These are phyloP conservation scores for Paramisgurnus dabryanus DNA, from an alignment of 2,113 vertebrate genomes.

Conservation along the genomic window DNA sequence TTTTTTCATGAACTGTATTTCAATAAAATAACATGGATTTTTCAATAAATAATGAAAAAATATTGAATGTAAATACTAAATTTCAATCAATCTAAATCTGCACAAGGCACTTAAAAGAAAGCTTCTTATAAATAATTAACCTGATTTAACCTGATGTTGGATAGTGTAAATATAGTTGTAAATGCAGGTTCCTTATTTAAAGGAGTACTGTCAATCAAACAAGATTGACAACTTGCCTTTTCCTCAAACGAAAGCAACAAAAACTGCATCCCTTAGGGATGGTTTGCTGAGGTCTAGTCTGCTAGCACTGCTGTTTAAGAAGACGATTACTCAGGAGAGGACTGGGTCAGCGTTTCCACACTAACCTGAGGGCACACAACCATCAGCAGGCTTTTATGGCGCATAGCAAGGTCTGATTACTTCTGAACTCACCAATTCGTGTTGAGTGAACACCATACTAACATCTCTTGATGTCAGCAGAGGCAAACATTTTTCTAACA, in stretches of 20 bases:
- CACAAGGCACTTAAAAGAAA: too few species aligned
- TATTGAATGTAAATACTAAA: too few species aligned
- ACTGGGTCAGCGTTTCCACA: conserved; percentile 37
- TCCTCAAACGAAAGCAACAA: conserved; percentile 7
- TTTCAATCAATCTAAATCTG: too few species aligned
- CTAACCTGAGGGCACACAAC: conserved; percentile 25
- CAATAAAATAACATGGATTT: too few species aligned
- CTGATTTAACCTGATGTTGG: too few species aligned
- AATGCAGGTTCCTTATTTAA: too few species aligned
- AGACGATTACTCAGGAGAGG: conserved; percentile 43
- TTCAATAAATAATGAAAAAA: too few species aligned
- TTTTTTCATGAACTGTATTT: too few species aligned
- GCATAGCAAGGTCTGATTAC: conserved; percentile 8
- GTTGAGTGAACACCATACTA: conserved; percentile 22
- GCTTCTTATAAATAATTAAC: too few species aligned
- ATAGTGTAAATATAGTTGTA: too few species aligned
- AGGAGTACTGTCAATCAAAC: neutral
- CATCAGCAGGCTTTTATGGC: conserved; percentile 12
- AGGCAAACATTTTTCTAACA: neutral
- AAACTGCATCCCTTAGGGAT: conserved; percentile 23
- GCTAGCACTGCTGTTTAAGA: conserved; percentile 42
- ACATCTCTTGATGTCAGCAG: neutral
- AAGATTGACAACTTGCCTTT: neutral
- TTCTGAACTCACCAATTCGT: neutral
- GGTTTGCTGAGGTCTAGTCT: conserved; percentile 23